A percentile compares a stretch with the other conserved stretches of the same genome.
Evolutionary conservation across 2,113 vertebrate genomes (phyloP).

Genomic region (Pseudorectes ferrugineus): DNA sequence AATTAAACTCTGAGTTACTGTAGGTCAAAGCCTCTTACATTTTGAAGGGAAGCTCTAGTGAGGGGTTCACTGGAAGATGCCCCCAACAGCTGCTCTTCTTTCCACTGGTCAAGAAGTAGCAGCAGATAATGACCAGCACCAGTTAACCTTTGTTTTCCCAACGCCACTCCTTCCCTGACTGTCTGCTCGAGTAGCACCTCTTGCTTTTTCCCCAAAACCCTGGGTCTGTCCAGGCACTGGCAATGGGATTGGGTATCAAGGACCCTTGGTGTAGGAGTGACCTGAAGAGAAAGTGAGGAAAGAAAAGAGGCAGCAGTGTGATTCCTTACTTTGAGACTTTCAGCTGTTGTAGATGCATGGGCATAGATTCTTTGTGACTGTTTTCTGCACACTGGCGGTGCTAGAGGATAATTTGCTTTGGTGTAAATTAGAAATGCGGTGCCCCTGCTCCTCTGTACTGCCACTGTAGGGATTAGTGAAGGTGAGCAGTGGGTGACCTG

Average conservation of each 20-base stretch:
- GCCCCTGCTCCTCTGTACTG: neutral
- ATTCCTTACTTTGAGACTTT: neutral
- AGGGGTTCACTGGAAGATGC: neutral
- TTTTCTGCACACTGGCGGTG: neutral
- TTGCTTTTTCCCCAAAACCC: neutral
- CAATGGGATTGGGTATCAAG: neutral
- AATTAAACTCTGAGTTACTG: neutral
- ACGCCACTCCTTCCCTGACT: neutral
- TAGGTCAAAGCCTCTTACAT: neutral
- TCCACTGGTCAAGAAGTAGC: neutral
- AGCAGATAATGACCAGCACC: neutral
- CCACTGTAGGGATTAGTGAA: neutral
- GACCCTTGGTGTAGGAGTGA: neutral
- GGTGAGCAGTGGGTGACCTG: neutral
- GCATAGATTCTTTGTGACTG: neutral
- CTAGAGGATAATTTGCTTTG: neutral
- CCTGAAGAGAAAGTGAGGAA: neutral
- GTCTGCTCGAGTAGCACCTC: neutral
- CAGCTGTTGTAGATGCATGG: neutral
- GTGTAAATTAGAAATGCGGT: neutral
- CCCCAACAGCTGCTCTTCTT: neutral
- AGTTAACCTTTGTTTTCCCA: neutral
- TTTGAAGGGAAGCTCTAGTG: neutral
- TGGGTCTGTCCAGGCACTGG: neutral
- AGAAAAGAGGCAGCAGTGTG: neutral